Base-by-base conservation (phyloP, 1,140 invertebrate genomes). In the Bombus terrestris region DNA sequence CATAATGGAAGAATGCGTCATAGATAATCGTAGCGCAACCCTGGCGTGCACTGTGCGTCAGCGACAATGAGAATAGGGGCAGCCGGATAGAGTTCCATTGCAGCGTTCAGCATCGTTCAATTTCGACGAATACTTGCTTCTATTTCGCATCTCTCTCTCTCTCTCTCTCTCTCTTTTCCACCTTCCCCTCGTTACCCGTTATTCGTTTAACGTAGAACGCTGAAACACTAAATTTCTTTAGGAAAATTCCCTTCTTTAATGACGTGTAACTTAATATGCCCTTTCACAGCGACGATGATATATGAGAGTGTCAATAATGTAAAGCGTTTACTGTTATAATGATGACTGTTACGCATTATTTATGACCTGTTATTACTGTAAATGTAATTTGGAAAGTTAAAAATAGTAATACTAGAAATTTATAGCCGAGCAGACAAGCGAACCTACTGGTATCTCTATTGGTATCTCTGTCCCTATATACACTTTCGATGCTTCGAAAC, bases 1-100 rank as follows among this genome's bases (percentile, higher is more conserved):
- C 90, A 92, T 92, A 92, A 93, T 93, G 91, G 91, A 94, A 94
- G 91, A 93, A 93, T 91, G 82, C 92, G 89, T 93, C 92, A 91
- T 92, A 93, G 92, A 94, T 92, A 93, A 94, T 94, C 91, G 91
- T 93, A 92, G 92, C 87, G 86, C 87, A 84, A 72, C 62, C 83
- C 89, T 88, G 79, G 86, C 73, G 86, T 87, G 83, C 86, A 76
- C 75, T 81, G 85, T 90, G 81, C 88, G 87, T 93, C 82, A 84
- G 72, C 82, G 89, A 92, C 87, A 91, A 93, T 92, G 91, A 92
- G 91, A 89, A 83, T 89, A 86, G 76, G 69, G 81, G 71, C 35
- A 75, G 71, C 57, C 37, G 75, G 43, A 68, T 71, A 43, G 68
- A 83, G 73, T 66, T 13, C 35, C 41, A 43, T 75, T 66, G 18